Percentiles rank a stretch among this genome's conserved stretches.
Conservation (phyloP, 2,888 invertebrate genomes). For the Amphimallon solstitiale region DNA sequence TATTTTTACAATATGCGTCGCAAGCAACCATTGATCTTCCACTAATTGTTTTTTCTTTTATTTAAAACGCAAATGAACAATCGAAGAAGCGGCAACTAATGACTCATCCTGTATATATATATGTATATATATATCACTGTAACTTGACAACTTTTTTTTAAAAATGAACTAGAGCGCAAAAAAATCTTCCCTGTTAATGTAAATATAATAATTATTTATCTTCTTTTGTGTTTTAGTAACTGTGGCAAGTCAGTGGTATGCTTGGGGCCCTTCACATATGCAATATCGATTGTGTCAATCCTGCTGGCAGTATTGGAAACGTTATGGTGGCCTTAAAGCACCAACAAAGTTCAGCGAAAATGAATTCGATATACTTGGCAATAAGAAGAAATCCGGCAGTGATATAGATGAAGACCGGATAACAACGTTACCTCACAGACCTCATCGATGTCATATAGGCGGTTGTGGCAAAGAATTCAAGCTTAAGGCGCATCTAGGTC, state of each 20-base stretch:
- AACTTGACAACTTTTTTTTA: too few species aligned
- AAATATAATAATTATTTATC: too few species aligned
- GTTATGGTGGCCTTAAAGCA: conserved; percentile 95
- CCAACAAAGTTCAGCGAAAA: conserved; percentile 68
- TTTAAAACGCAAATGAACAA: too few species aligned
- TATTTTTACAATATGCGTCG: too few species aligned
- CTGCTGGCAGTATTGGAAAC: conserved; percentile 99
- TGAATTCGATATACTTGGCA: conserved; percentile 63
- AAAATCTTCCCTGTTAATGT: too few species aligned
- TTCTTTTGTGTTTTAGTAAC: conserved; percentile 66
- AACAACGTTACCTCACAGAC: conserved; percentile 72
- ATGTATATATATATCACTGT: too few species aligned
- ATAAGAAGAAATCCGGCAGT: conserved; percentile 63
- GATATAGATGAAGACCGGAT: conserved; percentile 66
- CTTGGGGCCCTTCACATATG: conserved; percentile 94
- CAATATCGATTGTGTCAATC: conserved; percentile 91
- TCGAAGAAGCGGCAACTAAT: too few species aligned
- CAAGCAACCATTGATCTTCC: too few species aligned
- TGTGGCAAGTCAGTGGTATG: conserved; percentile 91
- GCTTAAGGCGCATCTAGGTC: conserved; percentile 91
- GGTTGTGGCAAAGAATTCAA: conserved; percentile 97
- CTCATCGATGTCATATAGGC: conserved; percentile 89
- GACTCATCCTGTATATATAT: too few species aligned
- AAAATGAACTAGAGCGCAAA: too few species aligned
- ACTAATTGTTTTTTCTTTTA: too few species aligned